Evolutionary conservation across 2,113 vertebrate species (phyloP).

Genomic region (Eleginops maclovinus): DNA sequence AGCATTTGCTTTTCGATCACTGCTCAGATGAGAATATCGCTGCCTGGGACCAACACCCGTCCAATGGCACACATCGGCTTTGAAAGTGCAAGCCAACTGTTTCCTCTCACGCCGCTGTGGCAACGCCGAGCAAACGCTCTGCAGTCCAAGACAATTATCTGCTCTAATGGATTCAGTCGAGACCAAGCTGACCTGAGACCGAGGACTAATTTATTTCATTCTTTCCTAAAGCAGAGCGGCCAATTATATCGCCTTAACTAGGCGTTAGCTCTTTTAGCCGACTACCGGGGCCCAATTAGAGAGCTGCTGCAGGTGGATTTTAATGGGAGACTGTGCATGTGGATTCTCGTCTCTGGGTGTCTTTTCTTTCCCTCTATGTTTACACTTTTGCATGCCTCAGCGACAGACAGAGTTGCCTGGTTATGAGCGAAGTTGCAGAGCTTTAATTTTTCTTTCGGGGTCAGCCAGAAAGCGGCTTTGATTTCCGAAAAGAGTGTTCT

Average conservation of each 20-base stretch:
- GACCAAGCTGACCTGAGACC: conserved; percentile 68
- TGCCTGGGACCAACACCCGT: conserved; percentile 18
- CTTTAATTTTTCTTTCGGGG: conserved; percentile 28
- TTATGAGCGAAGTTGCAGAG: conserved; percentile 55
- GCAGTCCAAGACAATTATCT: conserved; percentile 75
- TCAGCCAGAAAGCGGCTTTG: conserved; percentile 64
- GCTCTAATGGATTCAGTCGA: conserved; percentile 77
- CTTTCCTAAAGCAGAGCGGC: conserved; percentile 73
- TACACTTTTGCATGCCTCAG: conserved; percentile 64
- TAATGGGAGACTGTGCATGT: conserved; percentile 57
- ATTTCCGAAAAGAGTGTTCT: conserved; percentile 61
- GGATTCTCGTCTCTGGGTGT: conserved; percentile 8
- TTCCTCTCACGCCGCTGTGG: conserved; percentile 53
- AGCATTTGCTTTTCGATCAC: conserved; percentile 50
- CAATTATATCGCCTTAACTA: conserved; percentile 80
- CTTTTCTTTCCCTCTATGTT: conserved; percentile 14
- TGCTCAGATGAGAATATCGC: conserved; percentile 46
- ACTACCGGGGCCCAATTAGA: conserved; percentile 76
- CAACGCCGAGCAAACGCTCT: conserved; percentile 43
- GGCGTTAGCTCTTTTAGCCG: conserved; percentile 68
- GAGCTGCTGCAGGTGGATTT: conserved; percentile 78
- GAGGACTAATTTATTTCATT: conserved; percentile 75
- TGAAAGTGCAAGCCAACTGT: conserved; percentile 39
- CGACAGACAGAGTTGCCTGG: conserved; percentile 54
- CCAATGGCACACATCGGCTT: conserved; percentile 28